A percentile compares a stretch with the other conserved stretches of the same genome.
These are phyloP conservation scores for Hecatera dysodea DNA, from an alignment of 2,888 invertebrate genomes.

Conservation along the genomic window DNA sequence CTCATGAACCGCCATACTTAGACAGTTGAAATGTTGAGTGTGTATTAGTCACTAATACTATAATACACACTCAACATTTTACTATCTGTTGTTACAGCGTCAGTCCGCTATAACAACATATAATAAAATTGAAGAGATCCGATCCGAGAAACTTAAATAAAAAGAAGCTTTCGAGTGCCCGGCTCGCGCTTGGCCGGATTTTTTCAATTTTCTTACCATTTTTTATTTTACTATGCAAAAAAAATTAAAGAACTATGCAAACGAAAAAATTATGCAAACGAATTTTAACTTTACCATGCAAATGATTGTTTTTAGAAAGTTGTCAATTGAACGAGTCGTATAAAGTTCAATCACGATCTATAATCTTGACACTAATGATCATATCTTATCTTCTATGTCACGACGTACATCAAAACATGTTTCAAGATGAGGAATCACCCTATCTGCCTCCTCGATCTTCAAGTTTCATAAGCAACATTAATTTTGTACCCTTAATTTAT, in stretches of 20 bases:
- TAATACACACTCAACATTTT: too few species aligned
- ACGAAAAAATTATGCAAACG: too few species aligned
- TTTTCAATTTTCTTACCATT: too few species aligned
- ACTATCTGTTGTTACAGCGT: too few species aligned
- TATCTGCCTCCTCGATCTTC: conserved; percentile 15
- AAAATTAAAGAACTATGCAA: too few species aligned
- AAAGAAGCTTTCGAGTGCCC: neutral
- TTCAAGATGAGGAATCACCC: conserved; percentile 19
- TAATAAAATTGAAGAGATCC: neutral
- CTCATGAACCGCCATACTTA: neutral
- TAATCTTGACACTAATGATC: conserved; percentile 23
- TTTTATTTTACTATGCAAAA: neutral
- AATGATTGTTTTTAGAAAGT: conserved; percentile 34
- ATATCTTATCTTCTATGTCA: conserved; percentile 29
- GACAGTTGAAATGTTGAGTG: neutral
- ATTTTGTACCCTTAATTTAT: conserved; percentile 3
- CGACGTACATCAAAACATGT: conserved; percentile 18
- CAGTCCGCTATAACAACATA: too few species aligned
- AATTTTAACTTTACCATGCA: too few species aligned
- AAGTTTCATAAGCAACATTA: conserved; percentile 7
- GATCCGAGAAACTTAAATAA: neutral
- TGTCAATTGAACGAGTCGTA: conserved; percentile 20
- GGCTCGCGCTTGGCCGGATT: neutral
- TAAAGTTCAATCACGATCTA: conserved; percentile 28
- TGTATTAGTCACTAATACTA: too few species aligned